Evolutionary conservation across 2,888 invertebrate genomes (phyloP), one percentile per base, ranked within the genome.

Genomic region (Drosophila lutescens): DNA sequence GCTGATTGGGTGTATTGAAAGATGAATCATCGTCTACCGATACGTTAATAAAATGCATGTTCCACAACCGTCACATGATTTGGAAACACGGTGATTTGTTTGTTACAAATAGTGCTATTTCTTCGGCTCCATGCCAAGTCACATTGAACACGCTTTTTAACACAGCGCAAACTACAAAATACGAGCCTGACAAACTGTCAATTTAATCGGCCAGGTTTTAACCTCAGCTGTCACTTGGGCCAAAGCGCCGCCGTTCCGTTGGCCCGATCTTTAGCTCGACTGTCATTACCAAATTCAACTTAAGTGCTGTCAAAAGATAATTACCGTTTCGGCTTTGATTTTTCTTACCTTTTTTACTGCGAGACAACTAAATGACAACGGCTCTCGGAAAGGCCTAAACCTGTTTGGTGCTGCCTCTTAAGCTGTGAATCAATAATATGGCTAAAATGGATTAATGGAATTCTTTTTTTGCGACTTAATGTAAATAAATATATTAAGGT

Each of bases 201-300:
- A 78, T 76, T 80, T 86, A 88, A 90, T 88, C 88, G 86, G 72
- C 78, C 89, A 79, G 80, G 86, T 82, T 77, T 89, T 89, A 89
- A 82, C 90, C 90, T 88, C 77, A 79, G 65, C 86, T 87, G 89
- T 88, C 90, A 80, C 74, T 69, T 63, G 41, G 71, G 77, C 72
- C 69, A 88, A 84, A 78, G 76, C 85, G 76, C 62, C 60, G 78
- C 74, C 70, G 78, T 65, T 62, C 40, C 72, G 71, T 53, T 57
- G 77, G 82, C 72, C 72, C 76, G 78, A 84, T 77, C 76, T 78
- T 83, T 78, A 68, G 70, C 72, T 58, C 69, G 61, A 72, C 71
- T 82, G 81, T 82, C 83, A 78, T 74, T 83, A 74, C 80, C 86
- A 80, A 86, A 82, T 77, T 78, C 80, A 79, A 74, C 78, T 84